Evolutionary conservation across 1,140 invertebrate species (phyloP).

Genomic region (Arion vulgaris): DNA sequence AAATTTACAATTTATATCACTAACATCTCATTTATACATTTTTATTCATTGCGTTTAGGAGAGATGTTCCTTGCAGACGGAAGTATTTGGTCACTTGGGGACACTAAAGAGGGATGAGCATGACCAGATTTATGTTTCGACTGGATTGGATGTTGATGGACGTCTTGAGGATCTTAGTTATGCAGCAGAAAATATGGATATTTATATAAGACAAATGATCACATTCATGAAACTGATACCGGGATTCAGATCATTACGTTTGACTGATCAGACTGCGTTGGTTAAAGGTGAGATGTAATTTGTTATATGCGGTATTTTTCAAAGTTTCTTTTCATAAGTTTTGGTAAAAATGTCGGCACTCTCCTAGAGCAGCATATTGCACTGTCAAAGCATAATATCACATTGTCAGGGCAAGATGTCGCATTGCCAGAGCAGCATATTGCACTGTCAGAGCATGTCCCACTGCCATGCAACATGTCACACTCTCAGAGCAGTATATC

Average conservation of each 20-base stretch:
- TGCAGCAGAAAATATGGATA: conserved; percentile 58
- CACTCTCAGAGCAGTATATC: too few relatives aligned
- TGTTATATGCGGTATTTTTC: too few relatives aligned
- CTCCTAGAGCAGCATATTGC: too few relatives aligned
- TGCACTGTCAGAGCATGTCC: too few relatives aligned
- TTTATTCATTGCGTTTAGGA: not conserved
- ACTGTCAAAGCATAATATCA: too few relatives aligned
- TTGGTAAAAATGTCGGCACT: too few relatives aligned
- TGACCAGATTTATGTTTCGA: conserved; percentile 58
- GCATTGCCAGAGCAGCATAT: too few relatives aligned
- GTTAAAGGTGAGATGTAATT: conserved; percentile 23
- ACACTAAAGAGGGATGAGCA: conserved; percentile 54
- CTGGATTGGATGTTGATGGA: conserved; percentile 65
- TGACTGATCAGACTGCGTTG: conserved; percentile 16
- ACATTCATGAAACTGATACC: conserved; percentile 37
- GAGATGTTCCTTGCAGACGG: conserved; percentile 13
- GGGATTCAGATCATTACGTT: conserved; percentile 9
- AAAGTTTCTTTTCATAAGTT: too few relatives aligned
- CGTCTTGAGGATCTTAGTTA: conserved; percentile 54
- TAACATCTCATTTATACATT: too few relatives aligned
- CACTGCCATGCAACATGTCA: too few relatives aligned
- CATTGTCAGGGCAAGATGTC: too few relatives aligned
- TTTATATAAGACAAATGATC: conserved; percentile 59
- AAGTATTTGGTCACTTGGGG: conserved; percentile 33
- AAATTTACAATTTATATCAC: too few relatives aligned